Base-by-base conservation (phyloP, 2,113 vertebrate genomes). In the Zootoca vivipara region DNA sequence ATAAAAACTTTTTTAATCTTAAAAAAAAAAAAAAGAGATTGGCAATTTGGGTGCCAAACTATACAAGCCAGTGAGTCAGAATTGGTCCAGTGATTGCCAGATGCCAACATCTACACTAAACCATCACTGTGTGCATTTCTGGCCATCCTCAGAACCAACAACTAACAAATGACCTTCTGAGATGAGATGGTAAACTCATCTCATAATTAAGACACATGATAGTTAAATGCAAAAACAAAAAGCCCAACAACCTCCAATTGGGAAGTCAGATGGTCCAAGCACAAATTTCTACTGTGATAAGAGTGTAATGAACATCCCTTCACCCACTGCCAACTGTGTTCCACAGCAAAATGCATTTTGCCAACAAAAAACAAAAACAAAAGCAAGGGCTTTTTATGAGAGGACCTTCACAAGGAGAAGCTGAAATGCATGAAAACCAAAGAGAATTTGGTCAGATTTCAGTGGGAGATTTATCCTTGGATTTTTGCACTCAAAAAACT, bases 161-260 rank as follows among this genome's bases (percentile, higher is more conserved):
- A 52, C 28, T 5, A 28, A 73, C 72, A 56, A 86, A 85, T 85
- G 78, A 65, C 87, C 92, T 91, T 88, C 30, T 70, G 1, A 26
- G 4, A 64, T 13, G 18, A 13, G 22, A 64, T 3, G 24, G 33
- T 20, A 2, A 8, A 9, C 64, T 81, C 74, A n/a, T 78, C 81
- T 83, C 85, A 88, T 74, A 72, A 33, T 89, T 73, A 33, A 88
- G 77, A 83, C 73, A 92, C 86, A 87, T 85, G 40, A 42, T 42
- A 87, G 62, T 79, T 83, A 30, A 89, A 94, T 80, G 72, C 65
- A 30, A 30, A 67, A 28, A 20, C 58, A 20, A 9, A 75, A 75
- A 46, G 10, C 9, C 9, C 8, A 46, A 82, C 56, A 24, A 67
- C 65, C 7, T 22, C 0, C 87, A 73, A 78, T 16, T 46, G 38